phyloP scores from a whole-genome alignment of 2,797 vertebrate genomes.

The Spinibarbus caldwelli region DNA sequence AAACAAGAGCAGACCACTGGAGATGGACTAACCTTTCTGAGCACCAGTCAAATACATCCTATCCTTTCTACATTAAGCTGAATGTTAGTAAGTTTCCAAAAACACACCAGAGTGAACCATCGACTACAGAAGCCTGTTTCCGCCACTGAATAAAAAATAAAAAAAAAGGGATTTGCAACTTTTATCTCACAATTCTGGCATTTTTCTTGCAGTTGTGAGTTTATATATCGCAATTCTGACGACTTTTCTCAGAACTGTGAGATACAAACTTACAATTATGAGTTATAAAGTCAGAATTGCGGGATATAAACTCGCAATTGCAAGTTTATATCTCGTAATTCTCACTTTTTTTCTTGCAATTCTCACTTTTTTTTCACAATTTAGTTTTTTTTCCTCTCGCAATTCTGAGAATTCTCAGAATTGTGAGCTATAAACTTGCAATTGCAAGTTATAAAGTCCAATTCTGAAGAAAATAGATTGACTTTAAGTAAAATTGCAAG shows the following conservation, averaged over 20 bases:
- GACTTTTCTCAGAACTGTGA: too few species aligned
- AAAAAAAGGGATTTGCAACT: neutral
- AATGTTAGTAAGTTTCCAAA: neutral
- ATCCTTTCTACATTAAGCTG: neutral
- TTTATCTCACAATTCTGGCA: neutral
- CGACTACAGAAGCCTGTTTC: neutral
- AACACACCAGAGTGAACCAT: neutral
- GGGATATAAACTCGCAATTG: neutral
- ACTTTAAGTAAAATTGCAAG: too few species aligned
- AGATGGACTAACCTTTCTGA: neutral
- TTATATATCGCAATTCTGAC: too few species aligned
- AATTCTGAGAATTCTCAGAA: too few species aligned
- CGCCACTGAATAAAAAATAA: neutral
- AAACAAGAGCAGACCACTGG: neutral
- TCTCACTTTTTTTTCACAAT: too few species aligned
- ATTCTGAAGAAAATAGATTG: neutral
- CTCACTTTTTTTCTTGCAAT: neutral
- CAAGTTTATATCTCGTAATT: neutral
- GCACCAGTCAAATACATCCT: neutral
- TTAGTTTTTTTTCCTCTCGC: too few species aligned
- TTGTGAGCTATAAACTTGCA: neutral
- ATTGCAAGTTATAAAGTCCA: neutral
- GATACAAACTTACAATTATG: too few species aligned
- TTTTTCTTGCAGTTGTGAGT: too few species aligned
- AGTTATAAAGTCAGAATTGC: too few species aligned